Evolutionary conservation across 2,888 invertebrate genomes (phyloP).

Genomic region (Plagodis pulveraria): DNA sequence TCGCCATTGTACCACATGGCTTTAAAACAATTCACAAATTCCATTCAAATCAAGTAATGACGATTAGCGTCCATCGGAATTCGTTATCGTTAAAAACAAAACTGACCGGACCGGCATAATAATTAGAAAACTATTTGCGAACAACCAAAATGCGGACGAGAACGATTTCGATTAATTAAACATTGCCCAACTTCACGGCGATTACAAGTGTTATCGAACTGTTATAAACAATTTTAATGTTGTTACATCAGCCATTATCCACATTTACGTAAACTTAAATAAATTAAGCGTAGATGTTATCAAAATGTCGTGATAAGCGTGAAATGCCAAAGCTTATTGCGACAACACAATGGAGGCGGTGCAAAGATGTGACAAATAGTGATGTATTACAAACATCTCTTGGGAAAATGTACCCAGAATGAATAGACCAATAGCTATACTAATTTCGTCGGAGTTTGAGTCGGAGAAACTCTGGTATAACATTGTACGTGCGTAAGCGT

Average conservation of each 20-base stretch:
- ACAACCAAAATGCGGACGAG: conserved; percentile 28
- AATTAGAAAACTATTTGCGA: conserved; percentile 29
- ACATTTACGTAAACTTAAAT: conserved; percentile 32
- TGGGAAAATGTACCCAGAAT: conserved; percentile 3
- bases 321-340: conserved; percentile 47
- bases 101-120: conserved; percentile 13
- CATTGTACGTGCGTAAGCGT: no score
- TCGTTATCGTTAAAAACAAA: conserved; percentile 15
- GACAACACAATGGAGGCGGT: conserved; percentile 30
- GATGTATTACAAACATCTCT: conserved; percentile 6
- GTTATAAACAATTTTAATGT: conserved; percentile 37
- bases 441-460: no score
- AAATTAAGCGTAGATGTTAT: conserved; percentile 22
- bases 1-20: background rate
- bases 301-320: conserved; percentile 43
- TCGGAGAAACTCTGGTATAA: no score
- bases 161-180: conserved; percentile 43
- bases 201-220: conserved; percentile 37
- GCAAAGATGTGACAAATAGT: conserved; percentile 23
- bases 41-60: conserved; percentile 1
- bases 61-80: conserved; percentile 14
- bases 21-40: background rate
- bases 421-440: background rate
- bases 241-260: conserved; percentile 34
- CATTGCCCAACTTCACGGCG: conserved; percentile 43